Conservation (phyloP, 2,113 vertebrate genomes). For the Rhinolophus ferrumequinum region DNA sequence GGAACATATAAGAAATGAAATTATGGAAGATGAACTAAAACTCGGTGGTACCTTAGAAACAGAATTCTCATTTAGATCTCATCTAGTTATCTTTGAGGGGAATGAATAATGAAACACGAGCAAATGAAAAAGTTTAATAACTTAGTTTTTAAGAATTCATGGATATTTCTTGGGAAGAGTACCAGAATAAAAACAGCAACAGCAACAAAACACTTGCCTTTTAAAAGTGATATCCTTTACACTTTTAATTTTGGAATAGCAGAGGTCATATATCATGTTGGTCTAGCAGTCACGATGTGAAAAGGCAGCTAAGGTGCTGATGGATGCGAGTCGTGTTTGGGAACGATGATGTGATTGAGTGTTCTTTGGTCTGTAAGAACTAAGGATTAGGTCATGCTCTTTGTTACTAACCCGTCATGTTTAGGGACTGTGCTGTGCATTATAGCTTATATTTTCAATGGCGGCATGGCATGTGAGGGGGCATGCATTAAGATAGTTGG, state of each 20-base stretch:
- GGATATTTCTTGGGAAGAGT: neutral
- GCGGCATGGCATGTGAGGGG: neutral
- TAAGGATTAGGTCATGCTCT: neutral
- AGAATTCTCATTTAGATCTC: neutral
- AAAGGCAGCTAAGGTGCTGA: neutral
- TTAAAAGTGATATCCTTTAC: neutral
- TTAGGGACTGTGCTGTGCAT: neutral
- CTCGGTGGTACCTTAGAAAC: neutral
- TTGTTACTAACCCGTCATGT: neutral
- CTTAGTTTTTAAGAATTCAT: conserved; percentile 8
- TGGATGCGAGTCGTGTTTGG: accelerated
- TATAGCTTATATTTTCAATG: neutral
- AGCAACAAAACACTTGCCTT: neutral
- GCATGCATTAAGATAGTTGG: neutral
- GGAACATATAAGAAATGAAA: neutral
- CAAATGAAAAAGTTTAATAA: neutral
- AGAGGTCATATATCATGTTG: neutral
- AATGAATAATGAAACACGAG: conserved; percentile 41
- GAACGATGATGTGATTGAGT: neutral
- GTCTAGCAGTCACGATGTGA: neutral
- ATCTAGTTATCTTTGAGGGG: conserved; percentile 1
- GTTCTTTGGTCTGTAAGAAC: neutral
- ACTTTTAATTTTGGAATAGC: neutral
- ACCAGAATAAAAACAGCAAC: neutral
- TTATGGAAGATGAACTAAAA: neutral